Evolutionary conservation across 1,140 invertebrate species (phyloP).

Genomic region (Lordiphosa collinella): DNA sequence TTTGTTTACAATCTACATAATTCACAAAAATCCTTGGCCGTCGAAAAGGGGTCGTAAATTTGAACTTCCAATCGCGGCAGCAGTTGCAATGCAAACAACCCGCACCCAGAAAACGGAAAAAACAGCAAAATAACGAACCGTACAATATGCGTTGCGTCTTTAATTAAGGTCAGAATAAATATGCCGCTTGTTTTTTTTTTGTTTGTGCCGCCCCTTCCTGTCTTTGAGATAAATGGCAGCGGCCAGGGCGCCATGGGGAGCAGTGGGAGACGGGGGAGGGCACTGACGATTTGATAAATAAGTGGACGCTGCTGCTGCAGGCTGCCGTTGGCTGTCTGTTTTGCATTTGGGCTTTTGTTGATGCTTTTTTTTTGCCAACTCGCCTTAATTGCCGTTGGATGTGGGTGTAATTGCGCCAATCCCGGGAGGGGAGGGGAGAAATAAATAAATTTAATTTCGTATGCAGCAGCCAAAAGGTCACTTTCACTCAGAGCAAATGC

Average conservation of each 20-base stretch:
- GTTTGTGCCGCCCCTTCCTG: slow-evolving; percentile 23
- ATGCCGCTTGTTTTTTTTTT: slow-evolving; percentile 25
- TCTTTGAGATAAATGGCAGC: slow-evolving; percentile 49
- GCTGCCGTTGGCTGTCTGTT: slow-evolving; percentile 6
- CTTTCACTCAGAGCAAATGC: background rate
- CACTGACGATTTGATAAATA: slow-evolving; percentile 47
- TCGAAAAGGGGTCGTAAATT: slow-evolving; percentile 9
- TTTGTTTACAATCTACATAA: slow-evolving; percentile 8
- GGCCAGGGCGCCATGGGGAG: background rate
- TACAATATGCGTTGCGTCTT: slow-evolving; percentile 47
- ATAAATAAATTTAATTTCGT: slow-evolving; percentile 9
- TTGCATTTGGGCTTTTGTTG: slow-evolving; percentile 32
- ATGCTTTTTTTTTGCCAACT: slow-evolving; percentile 8
- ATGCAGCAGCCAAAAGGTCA: slow-evolving; percentile 10
- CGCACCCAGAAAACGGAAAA: no score
- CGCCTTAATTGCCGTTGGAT: slow-evolving; percentile 46
- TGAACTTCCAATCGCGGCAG: slow-evolving; percentile 3
- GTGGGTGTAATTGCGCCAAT: slow-evolving; percentile 48
- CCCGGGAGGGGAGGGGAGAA: no score
- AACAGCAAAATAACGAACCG: slow-evolving; percentile 21
- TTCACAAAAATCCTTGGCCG: background rate
- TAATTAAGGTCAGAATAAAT: slow-evolving; percentile 63
- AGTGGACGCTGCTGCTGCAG: slow-evolving; percentile 27
- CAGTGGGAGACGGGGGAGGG: background rate
- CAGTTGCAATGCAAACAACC: no score